Evolutionary conservation across 2,797 vertebrate species (phyloP).

Genomic region (Sitta carolinensis): DNA sequence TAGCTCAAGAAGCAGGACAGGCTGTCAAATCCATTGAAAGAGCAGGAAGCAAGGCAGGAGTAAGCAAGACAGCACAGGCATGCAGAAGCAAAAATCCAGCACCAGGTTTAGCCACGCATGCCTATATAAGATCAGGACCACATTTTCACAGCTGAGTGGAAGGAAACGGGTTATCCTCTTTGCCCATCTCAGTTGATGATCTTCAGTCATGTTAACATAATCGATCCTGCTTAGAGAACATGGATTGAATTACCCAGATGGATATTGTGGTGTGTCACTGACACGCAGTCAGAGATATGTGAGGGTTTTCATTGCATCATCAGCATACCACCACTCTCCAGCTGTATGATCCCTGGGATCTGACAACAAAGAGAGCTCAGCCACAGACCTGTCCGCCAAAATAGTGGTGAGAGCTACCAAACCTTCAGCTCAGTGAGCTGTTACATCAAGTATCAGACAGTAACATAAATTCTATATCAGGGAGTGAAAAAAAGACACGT

Average conservation of each 20-base stretch:
- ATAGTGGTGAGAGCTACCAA: neutral
- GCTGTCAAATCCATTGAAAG: neutral
- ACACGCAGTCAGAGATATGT: neutral
- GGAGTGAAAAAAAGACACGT: neutral
- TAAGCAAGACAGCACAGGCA: neutral
- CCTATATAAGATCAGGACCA: neutral
- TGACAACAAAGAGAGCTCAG: neutral
- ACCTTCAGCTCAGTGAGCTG: neutral
- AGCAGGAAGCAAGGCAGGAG: neutral
- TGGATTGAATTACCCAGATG: neutral
- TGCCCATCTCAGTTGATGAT: neutral
- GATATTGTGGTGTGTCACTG: neutral
- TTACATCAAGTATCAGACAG: neutral
- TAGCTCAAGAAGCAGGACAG: neutral
- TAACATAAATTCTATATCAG: neutral
- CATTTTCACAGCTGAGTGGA: rapidly evolving
- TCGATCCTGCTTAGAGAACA: neutral
- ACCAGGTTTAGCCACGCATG: rapidly evolving
- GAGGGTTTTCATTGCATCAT: neutral
- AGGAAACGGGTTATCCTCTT: neutral
- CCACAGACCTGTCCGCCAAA: neutral
- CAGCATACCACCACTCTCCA: neutral
- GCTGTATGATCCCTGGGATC: neutral
- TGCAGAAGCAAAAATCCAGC: neutral
- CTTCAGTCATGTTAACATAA: neutral